Base-by-base conservation (phyloP, 2,113 vertebrate genomes). In the Halcyon senegalensis region DNA sequence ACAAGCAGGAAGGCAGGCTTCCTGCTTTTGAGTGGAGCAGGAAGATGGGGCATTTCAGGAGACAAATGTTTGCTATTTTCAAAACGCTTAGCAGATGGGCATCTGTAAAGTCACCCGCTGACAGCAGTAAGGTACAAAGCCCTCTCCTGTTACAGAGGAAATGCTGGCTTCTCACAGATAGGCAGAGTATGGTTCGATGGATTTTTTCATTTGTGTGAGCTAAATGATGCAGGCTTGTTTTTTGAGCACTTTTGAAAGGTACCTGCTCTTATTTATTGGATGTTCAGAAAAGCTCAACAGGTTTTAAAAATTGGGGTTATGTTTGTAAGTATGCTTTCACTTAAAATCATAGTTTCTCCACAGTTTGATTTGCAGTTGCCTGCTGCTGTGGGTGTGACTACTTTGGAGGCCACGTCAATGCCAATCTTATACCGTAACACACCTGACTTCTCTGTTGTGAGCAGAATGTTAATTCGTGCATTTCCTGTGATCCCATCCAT, bases 1-100 rank as follows among this genome's bases (percentile, higher is more conserved):
- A 93, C 56, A 48, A 67, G 86, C 64, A 81, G 94, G 79, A 93
- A 93, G 85, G n/a, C 89, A 83, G 46, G 60, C 69, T 87, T 95
- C 89, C 95, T 81, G 89, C 72, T 78, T 93, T 86, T 46, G 56
- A 84, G 46, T 16, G 6, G n/a, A 89, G 56, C 64, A 81, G 80
- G 87, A 93, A 91, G 67, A 84, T 46, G 19, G 82, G 75, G 67
- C 82, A 90, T 87, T 90, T 70, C 46, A 56, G 75, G 62, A 83
- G 93, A 87, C 31, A 93, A 93, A 60, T 74, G 50, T 86, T 67
- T 59, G 63, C 37, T 88, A 10, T 91, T 93, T 88, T 53, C 87
- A 77, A 94, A 85, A 87, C 0, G 7, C 16, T 50, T 41, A 82
- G 69, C 84, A 93, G 66, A 58, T 73, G 78, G 62, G 70, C 62